Evolutionary conservation across 2,888 invertebrate genomes (phyloP).

Genomic region (Agriopis leucophaearia): DNA sequence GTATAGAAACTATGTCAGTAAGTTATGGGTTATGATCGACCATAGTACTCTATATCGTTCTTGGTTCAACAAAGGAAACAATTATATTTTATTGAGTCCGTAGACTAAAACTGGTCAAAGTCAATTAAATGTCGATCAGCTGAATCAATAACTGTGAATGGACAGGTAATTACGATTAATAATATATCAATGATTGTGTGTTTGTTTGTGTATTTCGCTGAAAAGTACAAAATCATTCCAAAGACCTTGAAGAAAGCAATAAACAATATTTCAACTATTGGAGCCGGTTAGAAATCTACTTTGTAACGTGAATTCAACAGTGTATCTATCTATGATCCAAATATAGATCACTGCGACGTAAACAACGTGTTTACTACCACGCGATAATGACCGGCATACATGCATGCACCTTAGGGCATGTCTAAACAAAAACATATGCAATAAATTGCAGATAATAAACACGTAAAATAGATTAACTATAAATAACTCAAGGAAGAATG

Average conservation of each 20-base stretch:
- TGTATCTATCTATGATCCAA: conserved; percentile 2
- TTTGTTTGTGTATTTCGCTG: not conserved
- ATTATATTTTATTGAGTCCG: not conserved
- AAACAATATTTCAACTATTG: not conserved
- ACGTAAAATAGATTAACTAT: conserved; percentile 10
- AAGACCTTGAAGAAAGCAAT: not conserved
- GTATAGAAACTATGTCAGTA: not conserved
- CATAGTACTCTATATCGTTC: no score
- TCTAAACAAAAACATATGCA: conserved; percentile 34
- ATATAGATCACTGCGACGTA: conserved; percentile 13
- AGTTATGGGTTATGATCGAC: not conserved
- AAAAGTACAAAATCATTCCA: not conserved
- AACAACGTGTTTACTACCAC: conserved; percentile 27
- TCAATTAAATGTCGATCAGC: not conserved
- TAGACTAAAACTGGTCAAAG: not conserved
- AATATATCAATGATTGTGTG: not conserved
- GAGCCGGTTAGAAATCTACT: not conserved
- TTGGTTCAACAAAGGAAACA: not conserved
- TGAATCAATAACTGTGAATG: not conserved
- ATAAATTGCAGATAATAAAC: conserved; percentile 19
- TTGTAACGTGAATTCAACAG: conserved; percentile 13
- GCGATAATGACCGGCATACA: conserved; percentile 19
- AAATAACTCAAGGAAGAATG: conserved; percentile 31
- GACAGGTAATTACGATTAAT: not conserved
- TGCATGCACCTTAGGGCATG: conserved; percentile 27